Base-by-base conservation (phyloP, 2,888 invertebrate genomes). In the Pyrgus malvae region DNA sequence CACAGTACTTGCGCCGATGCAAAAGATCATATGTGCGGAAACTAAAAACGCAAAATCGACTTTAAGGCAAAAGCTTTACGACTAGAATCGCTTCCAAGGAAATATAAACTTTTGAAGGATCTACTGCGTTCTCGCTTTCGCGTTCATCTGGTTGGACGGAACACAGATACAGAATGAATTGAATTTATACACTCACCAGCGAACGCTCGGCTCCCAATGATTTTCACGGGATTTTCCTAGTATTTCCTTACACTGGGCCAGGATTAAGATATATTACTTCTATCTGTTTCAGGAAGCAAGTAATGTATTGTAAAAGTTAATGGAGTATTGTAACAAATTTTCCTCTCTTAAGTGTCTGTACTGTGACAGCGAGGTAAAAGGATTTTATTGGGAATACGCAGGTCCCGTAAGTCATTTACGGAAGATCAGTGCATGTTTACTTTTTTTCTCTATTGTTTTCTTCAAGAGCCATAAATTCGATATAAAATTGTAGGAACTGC, bases 141-240 rank as follows among this genome's bases (percentile, higher is more conserved):
- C 87, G 72, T 74, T 76, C 75, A 68, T 79, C 83, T 83, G 84
- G 83, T 86, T 85, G 86, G 86, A 76, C 66, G 72, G 72, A 79
- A 81, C 77, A 76, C 65, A 79, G 79, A 85, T 80, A 83, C 83
- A 80, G 83, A 74, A 84, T 80, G 83, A 88, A 87, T 88, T 87
- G 78, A 86, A 88, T 88, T 84, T 83, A 73, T 74, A 68, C 80
- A 65, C 68, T 66, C 68, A 85, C 83, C 65, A 69, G 62, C 65
- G 64, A 59, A 66, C 61, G 60, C 60, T 73, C 75, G 69, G 68
- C 70, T 72, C 59, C 68, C 68, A 73, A 58, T 58, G 65, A 57
- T 69, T 69, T 66, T 61, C 62, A 61, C 63, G 65, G 65, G 64
- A 63, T 68, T 70, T 77, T 67, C 62, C 55, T 51, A 72, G 63